Evolutionary conservation across 1,140 invertebrate species (phyloP), one percentile per base, ranked within the genome.

Genomic region (Bombus difficillimus): DNA sequence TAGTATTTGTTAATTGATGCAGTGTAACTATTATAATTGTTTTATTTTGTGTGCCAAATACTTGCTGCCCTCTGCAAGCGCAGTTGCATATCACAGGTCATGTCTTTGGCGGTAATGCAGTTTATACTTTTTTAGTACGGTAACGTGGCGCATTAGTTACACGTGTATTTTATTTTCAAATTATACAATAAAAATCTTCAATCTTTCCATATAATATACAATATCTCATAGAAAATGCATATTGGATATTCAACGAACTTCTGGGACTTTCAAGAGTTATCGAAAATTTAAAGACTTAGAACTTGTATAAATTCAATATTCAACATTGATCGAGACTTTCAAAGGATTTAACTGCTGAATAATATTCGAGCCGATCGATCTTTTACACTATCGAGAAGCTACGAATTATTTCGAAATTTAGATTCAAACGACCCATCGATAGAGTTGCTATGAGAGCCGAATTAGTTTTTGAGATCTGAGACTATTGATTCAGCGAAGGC

Each of bases 51-150:
- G 18, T 12, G 10, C 12, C 53, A 22, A 80, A 57, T 76, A 64
- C 39, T 81, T 87, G 57, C 77, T 85, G 77, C 83, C 83, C 71
- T 75, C 83, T 81, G 37, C 53, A 81, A 85, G 72, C 32, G n/a
- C 37, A 25, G 9, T 10, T 34, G 47, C 78, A 82, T 81, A 85
- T 85, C 37, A 82, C 10, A 57, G 18, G 64, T 39, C 22, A 78
- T 39, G 53, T 53, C 72, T 41, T 34, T 39, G 22, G 28, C 1
- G 71, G 68, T 86, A 86, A 86, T 53, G 72, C 43, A 74, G 84
- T 39, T 37, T 53, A 32, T n/a, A 5, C 6, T 37, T 66, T 15
- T 4, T 34, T 1, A 18, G 5, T 9, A 22, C 18, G 5, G 18
- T 9, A 9, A 22, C 3, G 8, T 25, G 4, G 28, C 1, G 18